Conservation (phyloP, 2,113 vertebrate species). For the Serinus canaria region DNA sequence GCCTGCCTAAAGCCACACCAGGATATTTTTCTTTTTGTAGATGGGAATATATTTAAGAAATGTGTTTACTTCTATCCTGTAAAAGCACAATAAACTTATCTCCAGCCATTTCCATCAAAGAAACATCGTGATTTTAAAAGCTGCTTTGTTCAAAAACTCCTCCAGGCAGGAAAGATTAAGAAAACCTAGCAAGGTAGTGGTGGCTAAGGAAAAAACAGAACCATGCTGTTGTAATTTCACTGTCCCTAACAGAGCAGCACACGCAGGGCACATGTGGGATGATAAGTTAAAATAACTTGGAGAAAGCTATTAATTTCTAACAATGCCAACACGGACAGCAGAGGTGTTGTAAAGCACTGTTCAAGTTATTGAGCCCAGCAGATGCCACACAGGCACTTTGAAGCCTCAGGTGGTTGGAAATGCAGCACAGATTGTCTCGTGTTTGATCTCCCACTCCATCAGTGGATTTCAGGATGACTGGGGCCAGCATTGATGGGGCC, state of each 20-base stretch:
- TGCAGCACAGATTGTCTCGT: neutral
- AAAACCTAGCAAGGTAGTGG: neutral
- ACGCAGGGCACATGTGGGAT: neutral
- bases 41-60: neutral
- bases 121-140: neutral
- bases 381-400: neutral
- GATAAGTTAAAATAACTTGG: neutral
- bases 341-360: neutral
- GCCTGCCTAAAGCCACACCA: neutral
- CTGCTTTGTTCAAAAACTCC: slow-evolving; percentile 15
- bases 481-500: neutral
- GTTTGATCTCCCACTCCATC: neutral
- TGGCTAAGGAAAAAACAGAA: neutral
- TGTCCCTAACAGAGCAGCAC: neutral
- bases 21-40: neutral
- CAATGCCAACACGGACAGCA: neutral
- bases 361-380: neutral
- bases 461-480: neutral
- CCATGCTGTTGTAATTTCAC: neutral
- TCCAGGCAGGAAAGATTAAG: slow-evolving; percentile 11
- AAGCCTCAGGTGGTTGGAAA: neutral
- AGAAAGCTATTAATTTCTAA: neutral
- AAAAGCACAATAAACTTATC: neutral
- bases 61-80: neutral
- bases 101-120: neutral